phyloP scores from a whole-genome alignment of 2,797 vertebrate species.

The Pseudochaenichthys georgianus region DNA sequence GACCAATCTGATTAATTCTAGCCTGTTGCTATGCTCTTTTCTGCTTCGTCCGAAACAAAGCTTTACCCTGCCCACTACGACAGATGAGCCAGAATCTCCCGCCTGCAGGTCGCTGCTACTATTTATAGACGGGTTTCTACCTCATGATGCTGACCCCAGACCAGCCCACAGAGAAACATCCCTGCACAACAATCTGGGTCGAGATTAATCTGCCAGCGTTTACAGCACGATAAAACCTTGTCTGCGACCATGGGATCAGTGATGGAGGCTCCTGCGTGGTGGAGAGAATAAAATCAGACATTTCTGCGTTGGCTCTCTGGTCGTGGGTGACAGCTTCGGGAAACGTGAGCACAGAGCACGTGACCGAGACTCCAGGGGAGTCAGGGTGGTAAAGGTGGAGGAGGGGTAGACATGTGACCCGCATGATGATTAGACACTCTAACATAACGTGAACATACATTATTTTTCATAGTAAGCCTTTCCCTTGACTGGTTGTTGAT shows the following conservation, averaged over 20 bases:
- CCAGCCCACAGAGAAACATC: constrained; percentile 53
- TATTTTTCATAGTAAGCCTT: background rate
- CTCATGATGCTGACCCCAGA: constrained; percentile 64
- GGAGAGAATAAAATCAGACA: constrained; percentile 57
- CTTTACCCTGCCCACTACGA: constrained; percentile 45
- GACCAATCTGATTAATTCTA: background rate
- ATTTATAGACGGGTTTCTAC: constrained; percentile 73
- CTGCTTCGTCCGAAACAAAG: constrained; percentile 42
- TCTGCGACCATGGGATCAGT: constrained; percentile 63
- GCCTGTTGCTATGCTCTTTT: constrained; percentile 9
- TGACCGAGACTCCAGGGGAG: constrained; percentile 60
- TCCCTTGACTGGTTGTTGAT: constrained; percentile 8
- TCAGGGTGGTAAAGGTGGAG: constrained; percentile 44
- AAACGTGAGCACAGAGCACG: constrained; percentile 46
- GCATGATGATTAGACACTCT: constrained; percentile 37
- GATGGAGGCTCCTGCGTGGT: constrained; percentile 46
- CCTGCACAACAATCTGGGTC: constrained; percentile 61
- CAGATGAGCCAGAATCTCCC: constrained; percentile 63
- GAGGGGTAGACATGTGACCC: constrained; percentile 57
- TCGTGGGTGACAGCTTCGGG: constrained; percentile 39
- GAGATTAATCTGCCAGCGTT: constrained; percentile 73
- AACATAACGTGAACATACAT: constrained; percentile 14
- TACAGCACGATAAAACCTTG: constrained; percentile 66
- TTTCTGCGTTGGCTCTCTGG: constrained; percentile 37
- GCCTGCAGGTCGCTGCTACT: constrained; percentile 68